A percentile compares a stretch with the other conserved stretches of the same genome.
Evolutionary conservation across 1,140 invertebrate species (phyloP).

Genomic region (Bombus affinis): DNA sequence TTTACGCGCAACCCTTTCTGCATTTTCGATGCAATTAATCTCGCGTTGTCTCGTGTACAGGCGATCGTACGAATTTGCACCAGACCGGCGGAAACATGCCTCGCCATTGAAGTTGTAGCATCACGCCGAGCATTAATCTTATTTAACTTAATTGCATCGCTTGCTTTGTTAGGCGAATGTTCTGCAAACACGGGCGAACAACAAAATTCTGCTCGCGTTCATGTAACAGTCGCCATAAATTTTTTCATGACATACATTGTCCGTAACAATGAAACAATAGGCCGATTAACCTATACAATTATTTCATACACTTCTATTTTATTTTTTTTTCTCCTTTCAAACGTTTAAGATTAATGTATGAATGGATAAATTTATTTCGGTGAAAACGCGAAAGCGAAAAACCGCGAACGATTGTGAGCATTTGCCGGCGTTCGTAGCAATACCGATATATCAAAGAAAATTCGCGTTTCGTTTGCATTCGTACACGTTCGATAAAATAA

Average conservation of each 20-base stretch:
- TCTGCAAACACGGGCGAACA: not conserved
- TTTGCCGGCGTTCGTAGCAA: too few species aligned
- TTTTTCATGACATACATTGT: not conserved
- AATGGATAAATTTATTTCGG: too few species aligned
- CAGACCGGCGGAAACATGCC: not conserved
- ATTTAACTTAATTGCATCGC: conserved; percentile 48
- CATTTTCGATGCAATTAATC: conserved; percentile 55
- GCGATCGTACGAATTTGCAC: conserved; percentile 39
- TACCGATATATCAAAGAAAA: too few species aligned
- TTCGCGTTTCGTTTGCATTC: too few species aligned
- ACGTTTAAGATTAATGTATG: too few species aligned
- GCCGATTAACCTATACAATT: not conserved
- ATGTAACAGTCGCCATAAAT: not conserved
- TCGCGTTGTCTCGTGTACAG: conserved; percentile 22
- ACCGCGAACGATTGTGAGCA: too few species aligned
- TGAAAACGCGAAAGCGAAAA: too few species aligned
- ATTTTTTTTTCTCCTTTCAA: too few species aligned
- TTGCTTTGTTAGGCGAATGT: conserved; percentile 40
- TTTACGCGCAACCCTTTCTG: conserved; percentile 11
- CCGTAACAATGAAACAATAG: not conserved
- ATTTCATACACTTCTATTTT: not conserved
- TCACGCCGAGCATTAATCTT: conserved; percentile 50
- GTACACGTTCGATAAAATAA: too few species aligned
- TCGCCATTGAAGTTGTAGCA: conserved; percentile 43
- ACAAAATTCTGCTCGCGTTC: conserved; percentile 25